phyloP scores from a whole-genome alignment of 2,888 invertebrate genomes.

The Tanypteryx hageni region DNA sequence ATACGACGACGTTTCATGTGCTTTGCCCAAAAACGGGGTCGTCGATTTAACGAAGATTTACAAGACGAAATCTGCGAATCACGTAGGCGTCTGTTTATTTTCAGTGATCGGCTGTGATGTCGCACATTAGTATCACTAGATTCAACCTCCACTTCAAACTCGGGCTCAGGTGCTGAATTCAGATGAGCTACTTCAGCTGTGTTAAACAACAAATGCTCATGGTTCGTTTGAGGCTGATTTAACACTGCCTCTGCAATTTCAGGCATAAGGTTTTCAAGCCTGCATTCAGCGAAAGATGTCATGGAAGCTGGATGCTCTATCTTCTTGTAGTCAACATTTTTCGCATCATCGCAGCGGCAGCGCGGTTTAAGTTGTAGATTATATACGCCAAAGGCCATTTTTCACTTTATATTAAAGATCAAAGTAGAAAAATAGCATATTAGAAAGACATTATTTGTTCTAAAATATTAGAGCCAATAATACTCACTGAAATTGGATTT shows the following conservation, averaged over 20 bases:
- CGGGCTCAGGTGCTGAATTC: constrained; percentile 16
- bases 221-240: too few species aligned
- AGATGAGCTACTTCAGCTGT: too few species aligned
- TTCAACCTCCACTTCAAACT: constrained; percentile 49
- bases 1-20: constrained; percentile 39
- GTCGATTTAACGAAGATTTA: constrained; percentile 31
- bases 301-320: too few species aligned
- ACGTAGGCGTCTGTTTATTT: not conserved
- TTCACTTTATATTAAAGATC: not conserved
- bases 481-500: too few species aligned
- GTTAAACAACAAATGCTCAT: not conserved
- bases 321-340: not conserved
- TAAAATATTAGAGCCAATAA: too few species aligned
- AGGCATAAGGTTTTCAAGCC: too few species aligned
- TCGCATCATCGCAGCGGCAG: not conserved
- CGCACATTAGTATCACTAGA: not conserved
- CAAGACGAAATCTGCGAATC: not conserved
- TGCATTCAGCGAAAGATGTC: too few species aligned
- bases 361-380: not conserved
- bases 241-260: too few species aligned
- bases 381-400: constrained; percentile 14
- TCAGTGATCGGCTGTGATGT: not conserved
- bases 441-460: too few species aligned
- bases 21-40: constrained; percentile 12
- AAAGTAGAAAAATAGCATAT: too few species aligned